Evolutionary conservation across 2,888 invertebrate species (phyloP).

Genomic region (Sthenelais limicola): DNA sequence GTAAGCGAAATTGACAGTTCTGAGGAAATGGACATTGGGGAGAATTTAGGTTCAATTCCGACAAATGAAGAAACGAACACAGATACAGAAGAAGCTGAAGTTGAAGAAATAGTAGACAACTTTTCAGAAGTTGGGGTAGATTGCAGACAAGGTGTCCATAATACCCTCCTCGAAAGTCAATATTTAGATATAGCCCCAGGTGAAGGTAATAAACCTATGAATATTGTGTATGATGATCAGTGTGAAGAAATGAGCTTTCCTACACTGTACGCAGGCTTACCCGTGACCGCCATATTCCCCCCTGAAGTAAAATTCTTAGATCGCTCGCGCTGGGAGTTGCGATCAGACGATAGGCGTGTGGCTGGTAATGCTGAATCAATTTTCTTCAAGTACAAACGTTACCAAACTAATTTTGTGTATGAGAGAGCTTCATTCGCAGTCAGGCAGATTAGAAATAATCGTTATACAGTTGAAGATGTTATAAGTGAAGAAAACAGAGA

Average conservation of each 20-base stretch:
- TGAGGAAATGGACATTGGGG: no score
- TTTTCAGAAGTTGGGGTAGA: not conserved
- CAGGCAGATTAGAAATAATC: not conserved
- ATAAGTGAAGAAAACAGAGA: not conserved
- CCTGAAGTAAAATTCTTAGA: not conserved
- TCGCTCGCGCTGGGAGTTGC: not conserved
- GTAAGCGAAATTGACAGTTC: no score
- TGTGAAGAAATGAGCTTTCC: not conserved
- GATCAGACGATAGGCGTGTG: not conserved
- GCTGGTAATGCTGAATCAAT: not conserved
- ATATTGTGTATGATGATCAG: not conserved
- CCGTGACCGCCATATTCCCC: not conserved
- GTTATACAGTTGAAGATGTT: not conserved
- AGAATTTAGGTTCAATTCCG: no score
- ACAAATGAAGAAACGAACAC: no score
- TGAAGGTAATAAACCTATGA: not conserved
- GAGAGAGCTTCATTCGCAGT: not conserved
- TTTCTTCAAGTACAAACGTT: not conserved
- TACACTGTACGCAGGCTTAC: not conserved
- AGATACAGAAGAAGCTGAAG: not conserved
- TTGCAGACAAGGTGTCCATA: not conserved
- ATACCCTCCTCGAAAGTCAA: not conserved
- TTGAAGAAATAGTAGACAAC: not conserved
- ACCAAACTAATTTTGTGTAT: not conserved
- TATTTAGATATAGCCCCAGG: not conserved